Base-by-base conservation (phyloP, 2,888 invertebrate species). In the Cremastinae sp. region DNA sequence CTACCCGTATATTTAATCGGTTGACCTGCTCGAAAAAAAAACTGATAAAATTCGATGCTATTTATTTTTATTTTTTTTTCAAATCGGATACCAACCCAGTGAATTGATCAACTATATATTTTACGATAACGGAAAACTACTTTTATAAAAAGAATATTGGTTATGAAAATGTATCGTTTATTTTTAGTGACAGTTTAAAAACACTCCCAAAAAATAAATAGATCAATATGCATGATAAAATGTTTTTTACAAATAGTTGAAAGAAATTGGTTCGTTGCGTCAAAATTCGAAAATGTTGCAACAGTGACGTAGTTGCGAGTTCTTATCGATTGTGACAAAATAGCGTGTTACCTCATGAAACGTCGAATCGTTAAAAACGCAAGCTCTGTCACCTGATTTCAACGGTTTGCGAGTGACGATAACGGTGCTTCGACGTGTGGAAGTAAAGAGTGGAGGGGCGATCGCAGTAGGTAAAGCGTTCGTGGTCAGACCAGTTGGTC, bases 241-340 rank as follows among this genome's bases (percentile, higher is more conserved):
- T n/a, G n/a, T n/a, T n/a, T n/a, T n/a, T n/a, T n/a, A n/a, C n/a
- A n/a, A n/a, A n/a, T n/a, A n/a, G n/a, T n/a, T n/a, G n/a, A 28
- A 28, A 28, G 28, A 28, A 28, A 28, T 28, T 28, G 2, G 28
- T 5, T 28, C 5, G 28, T 28, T n/a, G 7, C 28, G 8, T 2
- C 34, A 49, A 10, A 12, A 18, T 5, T 12, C 20, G 2, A n/a
- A 38, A 58, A 14, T 38, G 20, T 45, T 18, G 28, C 14, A 28
- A 0, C 1, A 41, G 41, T 65, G 41, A 53, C 28, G 22, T 22
- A 20, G 18, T 16, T 12, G 22, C 18, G 16, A 53, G 45, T 36
- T 38, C 47, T 53, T 66, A 53, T 45, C 54, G 53, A 66, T 73
- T 59, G 53, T 53, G 53, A 22, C 16, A 54, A 45, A 54, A 73